phyloP scores from a whole-genome alignment of 2,113 vertebrate genomes.

The Sylvietta virens region DNA sequence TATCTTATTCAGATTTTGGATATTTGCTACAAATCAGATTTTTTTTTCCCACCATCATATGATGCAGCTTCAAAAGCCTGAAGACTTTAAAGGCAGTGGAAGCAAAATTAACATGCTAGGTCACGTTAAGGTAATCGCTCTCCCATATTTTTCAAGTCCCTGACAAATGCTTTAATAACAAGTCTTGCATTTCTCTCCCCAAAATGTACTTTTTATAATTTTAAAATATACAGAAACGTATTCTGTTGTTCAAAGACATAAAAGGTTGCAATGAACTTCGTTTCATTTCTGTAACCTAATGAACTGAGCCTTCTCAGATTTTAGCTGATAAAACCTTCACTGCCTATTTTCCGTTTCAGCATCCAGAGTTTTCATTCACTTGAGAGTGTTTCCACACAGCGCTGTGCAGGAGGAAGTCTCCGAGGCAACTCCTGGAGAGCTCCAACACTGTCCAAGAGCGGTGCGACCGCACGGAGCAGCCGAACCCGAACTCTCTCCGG shows the following conservation, averaged over 20 bases:
- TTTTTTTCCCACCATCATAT: background rate
- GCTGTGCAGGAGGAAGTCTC: background rate
- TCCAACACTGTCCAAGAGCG: background rate
- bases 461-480: background rate
- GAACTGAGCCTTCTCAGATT: background rate
- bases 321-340: background rate
- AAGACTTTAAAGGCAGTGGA: background rate
- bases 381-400: fast-evolving
- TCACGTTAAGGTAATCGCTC: background rate
- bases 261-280: background rate
- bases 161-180: background rate
- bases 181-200: background rate
- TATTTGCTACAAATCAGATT: background rate
- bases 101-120: background rate
- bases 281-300: background rate
- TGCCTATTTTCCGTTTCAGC: background rate
- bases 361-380: background rate
- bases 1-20: background rate
- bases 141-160: background rate
- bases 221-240: background rate
- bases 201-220: background rate
- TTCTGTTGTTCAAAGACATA: background rate
- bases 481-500: background rate
- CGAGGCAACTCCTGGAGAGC: background rate
- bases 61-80: background rate